Evolutionary conservation across 2,113 vertebrate species (phyloP).

Genomic region (Lophochroa leadbeateri): DNA sequence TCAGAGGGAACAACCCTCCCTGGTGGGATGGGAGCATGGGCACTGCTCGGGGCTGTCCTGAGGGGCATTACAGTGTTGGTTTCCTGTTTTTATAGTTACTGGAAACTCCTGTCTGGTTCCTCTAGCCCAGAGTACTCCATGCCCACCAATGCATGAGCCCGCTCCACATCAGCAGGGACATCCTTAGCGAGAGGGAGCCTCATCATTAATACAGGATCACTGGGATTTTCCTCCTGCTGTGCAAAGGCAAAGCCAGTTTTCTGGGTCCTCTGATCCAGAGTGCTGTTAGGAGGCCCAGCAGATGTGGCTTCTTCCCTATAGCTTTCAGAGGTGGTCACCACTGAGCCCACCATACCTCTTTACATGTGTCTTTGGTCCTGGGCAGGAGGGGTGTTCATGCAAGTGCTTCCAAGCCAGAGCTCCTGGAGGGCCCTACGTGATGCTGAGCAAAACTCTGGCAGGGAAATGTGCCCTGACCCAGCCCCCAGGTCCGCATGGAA

Average conservation of each 20-base stretch:
- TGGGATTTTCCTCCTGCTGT: fast-evolving
- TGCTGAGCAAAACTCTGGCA: fast-evolving
- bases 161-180: fast-evolving
- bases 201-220: fast-evolving
- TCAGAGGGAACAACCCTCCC: fast-evolving
- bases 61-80: not conserved
- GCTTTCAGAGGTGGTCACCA: not conserved
- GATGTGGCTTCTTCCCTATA: fast-evolving
- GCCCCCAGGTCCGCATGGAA: fast-evolving
- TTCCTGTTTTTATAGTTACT: not conserved
- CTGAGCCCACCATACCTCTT: fast-evolving
- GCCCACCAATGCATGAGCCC: fast-evolving
- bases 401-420: not conserved
- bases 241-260: not conserved
- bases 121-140: fast-evolving
- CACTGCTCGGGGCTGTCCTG: fast-evolving
- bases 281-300: fast-evolving
- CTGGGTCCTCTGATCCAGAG: not conserved
- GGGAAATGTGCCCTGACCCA: fast-evolving
- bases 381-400: not conserved
- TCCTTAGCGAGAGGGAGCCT: not conserved
- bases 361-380: not conserved
- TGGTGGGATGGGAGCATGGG: not conserved
- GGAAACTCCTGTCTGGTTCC: not conserved
- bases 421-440: not conserved